Evolutionary conservation across 2,797 vertebrate species (phyloP).

Genomic region (Sarcoramphus papa): DNA sequence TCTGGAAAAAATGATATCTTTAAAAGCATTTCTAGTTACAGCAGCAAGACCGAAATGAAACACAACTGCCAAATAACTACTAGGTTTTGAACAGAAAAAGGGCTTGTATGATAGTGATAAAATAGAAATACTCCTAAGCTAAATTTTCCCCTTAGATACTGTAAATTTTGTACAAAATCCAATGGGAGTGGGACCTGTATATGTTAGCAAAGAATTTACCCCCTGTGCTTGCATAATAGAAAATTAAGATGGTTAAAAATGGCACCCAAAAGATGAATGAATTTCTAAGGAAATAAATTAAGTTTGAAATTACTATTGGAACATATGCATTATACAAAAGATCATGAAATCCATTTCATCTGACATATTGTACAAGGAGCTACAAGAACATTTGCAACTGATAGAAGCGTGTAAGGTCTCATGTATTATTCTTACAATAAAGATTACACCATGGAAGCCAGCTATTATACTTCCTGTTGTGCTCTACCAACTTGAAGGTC

Average conservation of each 20-base stretch:
- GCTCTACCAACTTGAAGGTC: constrained; percentile 17
- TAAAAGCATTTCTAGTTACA: constrained; percentile 49
- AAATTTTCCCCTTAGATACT: not conserved
- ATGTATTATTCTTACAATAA: constrained; percentile 63
- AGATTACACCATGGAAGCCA: constrained; percentile 29
- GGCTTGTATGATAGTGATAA: not conserved
- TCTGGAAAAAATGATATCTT: constrained; percentile 21
- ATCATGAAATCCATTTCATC: constrained; percentile 63
- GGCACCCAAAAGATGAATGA: constrained; percentile 59
- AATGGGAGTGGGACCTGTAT: not conserved
- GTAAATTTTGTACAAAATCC: constrained; percentile 3
- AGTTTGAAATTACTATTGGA: constrained; percentile 62
- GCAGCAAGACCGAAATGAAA: constrained; percentile 34
- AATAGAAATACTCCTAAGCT: constrained; percentile 24
- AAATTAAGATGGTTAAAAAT: constrained; percentile 58
- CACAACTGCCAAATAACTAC: constrained; percentile 23
- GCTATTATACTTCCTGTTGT: constrained; percentile 14
- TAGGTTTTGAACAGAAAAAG: constrained; percentile 10
- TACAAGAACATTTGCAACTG: constrained; percentile 58
- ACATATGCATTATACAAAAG: constrained; percentile 67
- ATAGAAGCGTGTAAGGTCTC: constrained; percentile 31
- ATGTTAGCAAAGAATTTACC: constrained; percentile 23
- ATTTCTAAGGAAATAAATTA: constrained; percentile 64
- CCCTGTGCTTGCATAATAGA: constrained; percentile 42
- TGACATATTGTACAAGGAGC: constrained; percentile 55